Base-by-base conservation (phyloP, 2,797 vertebrate genomes). In the Chelmon rostratus region DNA sequence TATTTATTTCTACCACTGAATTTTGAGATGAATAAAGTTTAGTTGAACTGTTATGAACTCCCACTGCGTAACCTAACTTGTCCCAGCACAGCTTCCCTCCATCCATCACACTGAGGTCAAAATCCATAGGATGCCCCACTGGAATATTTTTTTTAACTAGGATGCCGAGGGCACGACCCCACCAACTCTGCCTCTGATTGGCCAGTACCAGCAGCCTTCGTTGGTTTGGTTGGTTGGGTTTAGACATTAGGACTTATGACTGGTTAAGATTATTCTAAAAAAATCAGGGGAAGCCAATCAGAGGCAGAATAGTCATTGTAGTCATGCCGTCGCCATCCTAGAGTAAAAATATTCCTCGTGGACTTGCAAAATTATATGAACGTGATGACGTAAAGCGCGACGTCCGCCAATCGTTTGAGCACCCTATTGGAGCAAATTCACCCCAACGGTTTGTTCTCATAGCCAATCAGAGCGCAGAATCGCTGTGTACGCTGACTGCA, bases 381-480 rank as follows among this genome's bases (percentile, higher is more conserved):
- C 89, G 76, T 56, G 21, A 54, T 86, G 78, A 85, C 73, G 81
- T 64, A 1, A 9, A 0, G 0, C 0, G 0, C 7, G 1, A 50
- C 62, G 59, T 42, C 8, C 0, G 1, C 11, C 11, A 0, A 3
- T 65, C 77, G 70, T 88, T 67, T 23, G 58, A 47, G 15, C 4
- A 6, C 3, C 21, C 38, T 16, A 92, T 94, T 94, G 92, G 93
- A 56, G 6, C 21, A 66, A 46, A 25, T 0, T 1, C 4, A 0
- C 8, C 42, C 61, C 47, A 16, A 76, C 75, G 52, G 44, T 4
- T 35, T 25, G 4, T 8, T 0, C 7, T 0, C 18, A 0, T 0
- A 88, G 71, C 96, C 91, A 96, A 95, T 95, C 90, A 90, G 62
- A 79, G 59, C 0, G 52, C 35, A 79, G 81, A 8, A 76, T 53